Evolutionary conservation across 1,140 invertebrate genomes (phyloP).

Genomic region (Panagrolaimus sp.): DNA sequence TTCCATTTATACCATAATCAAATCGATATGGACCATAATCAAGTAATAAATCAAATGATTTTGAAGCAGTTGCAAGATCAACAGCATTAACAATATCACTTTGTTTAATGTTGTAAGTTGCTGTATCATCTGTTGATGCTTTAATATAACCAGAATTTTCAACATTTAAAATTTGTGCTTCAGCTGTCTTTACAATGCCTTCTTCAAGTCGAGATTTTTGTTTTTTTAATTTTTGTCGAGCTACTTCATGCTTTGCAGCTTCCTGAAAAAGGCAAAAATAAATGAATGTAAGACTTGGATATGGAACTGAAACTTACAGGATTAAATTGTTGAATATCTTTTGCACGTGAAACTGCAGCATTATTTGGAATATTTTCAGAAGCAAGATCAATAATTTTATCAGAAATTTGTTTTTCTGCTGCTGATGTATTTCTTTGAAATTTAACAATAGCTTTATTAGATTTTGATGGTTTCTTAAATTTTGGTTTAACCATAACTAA

Average conservation of each 20-base stretch:
- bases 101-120: slow-evolving; percentile 5
- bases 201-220: background rate
- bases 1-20: slow-evolving; percentile 80
- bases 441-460: too few species aligned
- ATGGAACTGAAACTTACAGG: background rate
- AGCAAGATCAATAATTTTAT: too few species aligned
- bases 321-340: background rate
- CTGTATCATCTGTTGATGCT: background rate
- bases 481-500: too few species aligned
- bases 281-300: background rate
- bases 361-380: background rate
- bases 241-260: background rate
- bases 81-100: background rate
- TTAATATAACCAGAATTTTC: background rate
- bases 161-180: background rate
- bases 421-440: too few species aligned
- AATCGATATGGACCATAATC: slow-evolving; percentile 76
- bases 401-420: too few species aligned
- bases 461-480: too few species aligned
- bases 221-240: background rate
- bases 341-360: background rate
- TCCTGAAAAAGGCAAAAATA: background rate
- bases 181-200: slow-evolving; percentile 1
- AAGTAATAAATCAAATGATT: slow-evolving; percentile 72
- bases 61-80: background rate